Evolutionary conservation across 1,140 invertebrate genomes (phyloP), one percentile per base, ranked within the genome.

Genomic region (Pseudoatta argentina): DNA sequence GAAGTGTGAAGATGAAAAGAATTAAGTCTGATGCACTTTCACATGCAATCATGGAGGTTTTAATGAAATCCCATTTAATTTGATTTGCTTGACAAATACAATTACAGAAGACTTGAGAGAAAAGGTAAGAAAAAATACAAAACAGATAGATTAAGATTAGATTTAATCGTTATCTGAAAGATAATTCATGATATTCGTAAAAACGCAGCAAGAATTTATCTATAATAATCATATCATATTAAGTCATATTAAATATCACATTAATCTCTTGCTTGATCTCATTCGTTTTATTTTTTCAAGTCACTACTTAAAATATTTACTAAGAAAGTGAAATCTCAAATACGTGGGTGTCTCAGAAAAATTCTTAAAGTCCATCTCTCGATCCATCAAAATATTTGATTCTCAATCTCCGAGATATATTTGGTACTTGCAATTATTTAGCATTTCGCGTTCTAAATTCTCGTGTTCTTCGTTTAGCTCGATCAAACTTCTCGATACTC

Each of bases 111-210:
- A 24, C 3, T 59, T 24, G 30, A 48, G 55, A 51, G 1, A 14
- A 83, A 3, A 83, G 69, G 44, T 83, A 83, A 83, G 57, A 30
- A 63, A 27, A 51, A 18, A 51, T 48, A 51, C 14, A 34, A 55
- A 34, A 53, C 39, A 78, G 27, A 12, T 66, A 51, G 16, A 66
- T 64, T 61, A 72, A 51, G 61, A 63, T 55, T 24, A 21, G n/a
- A 34, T 39, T 57, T 44, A 44, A 44, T 44, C n/a, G 7, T 21
- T 51, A 44, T 34, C 18, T 3, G 21, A 57, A 5, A 57, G 18
- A 51, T 53, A 18, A 24, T 71, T 18, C 3, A 24, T 27, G 14
- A 5, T 39, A 39, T 7, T 27, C 21, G 7, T 18, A 2, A 34
- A 51, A 66, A 81, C 24, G 21, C 8, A 44, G 8, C 34, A 6